A percentile compares a stretch with the other conserved stretches of the same genome.
Evolutionary conservation across 53 echinoderm and acorn worm species (phyloP).

Genomic region (Pentamera pediparva): DNA sequence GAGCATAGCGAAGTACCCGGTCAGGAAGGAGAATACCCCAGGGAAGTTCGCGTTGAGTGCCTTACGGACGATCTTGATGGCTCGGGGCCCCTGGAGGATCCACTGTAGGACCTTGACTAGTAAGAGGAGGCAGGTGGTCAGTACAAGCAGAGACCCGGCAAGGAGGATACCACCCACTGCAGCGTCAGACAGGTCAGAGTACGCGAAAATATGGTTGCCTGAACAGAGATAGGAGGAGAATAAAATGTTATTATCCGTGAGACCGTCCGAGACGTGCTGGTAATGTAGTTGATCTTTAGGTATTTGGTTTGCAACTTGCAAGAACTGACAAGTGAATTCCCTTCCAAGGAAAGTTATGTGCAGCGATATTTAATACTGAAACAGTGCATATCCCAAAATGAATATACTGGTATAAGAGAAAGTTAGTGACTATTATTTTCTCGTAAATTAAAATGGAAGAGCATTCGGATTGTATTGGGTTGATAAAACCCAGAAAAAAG

Average conservation of each 20-base stretch:
- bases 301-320: too few relatives aligned
- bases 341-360: too few relatives aligned
- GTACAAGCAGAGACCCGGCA: slow-evolving; percentile 40
- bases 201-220: slow-evolving; percentile 67
- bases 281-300: too few relatives aligned
- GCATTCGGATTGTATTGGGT: too few relatives aligned
- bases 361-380: too few relatives aligned
- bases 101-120: slow-evolving; percentile 64
- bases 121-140: slow-evolving; percentile 52
- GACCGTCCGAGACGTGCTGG: too few relatives aligned
- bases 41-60: slow-evolving; percentile 93
- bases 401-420: too few relatives aligned
- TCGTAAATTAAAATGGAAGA: too few relatives aligned
- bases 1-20: slow-evolving; percentile 76
- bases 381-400: too few relatives aligned
- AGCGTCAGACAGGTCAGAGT: slow-evolving; percentile 45
- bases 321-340: too few relatives aligned
- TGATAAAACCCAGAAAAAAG: too few relatives aligned
- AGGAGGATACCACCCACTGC: slow-evolving; percentile 58
- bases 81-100: slow-evolving; percentile 56
- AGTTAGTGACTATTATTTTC: too few relatives aligned
- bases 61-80: slow-evolving; percentile 63
- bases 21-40: slow-evolving; percentile 65
- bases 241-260: neutral
- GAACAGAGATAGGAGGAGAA: neutral